Percentiles rank a stretch among this genome's conserved stretches.
phyloP scores from a whole-genome alignment of 2,888 invertebrate genomes.

The Zonitis immaculata region DNA sequence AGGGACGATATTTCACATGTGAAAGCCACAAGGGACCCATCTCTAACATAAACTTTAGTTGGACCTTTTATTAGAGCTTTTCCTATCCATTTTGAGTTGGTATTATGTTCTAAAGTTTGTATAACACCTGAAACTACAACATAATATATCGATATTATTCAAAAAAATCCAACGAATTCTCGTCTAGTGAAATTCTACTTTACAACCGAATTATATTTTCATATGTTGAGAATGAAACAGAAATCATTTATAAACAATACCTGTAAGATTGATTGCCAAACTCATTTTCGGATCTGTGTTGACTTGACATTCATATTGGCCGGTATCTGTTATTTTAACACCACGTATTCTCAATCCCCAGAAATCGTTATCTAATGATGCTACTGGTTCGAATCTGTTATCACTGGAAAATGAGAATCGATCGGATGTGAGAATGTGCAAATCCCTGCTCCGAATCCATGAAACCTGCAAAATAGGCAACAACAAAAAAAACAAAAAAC shows the following conservation, averaged over 20 bases:
- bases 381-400: slow-evolving; percentile 58
- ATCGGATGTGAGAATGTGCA: slow-evolving; percentile 66
- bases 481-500: slow-evolving; percentile 39
- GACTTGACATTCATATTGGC: slow-evolving; percentile 70
- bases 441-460: slow-evolving; percentile 67
- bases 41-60: slow-evolving; percentile 52
- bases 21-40: slow-evolving; percentile 54
- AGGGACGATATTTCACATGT: slow-evolving; percentile 53
- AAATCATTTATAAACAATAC: too few species aligned
- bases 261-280: slow-evolving; percentile 58
- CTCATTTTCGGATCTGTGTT: slow-evolving; percentile 73
- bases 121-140: slow-evolving; percentile 19
- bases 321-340: slow-evolving; percentile 58
- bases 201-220: too few species aligned
- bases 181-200: too few species aligned
- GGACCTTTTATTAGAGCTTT: slow-evolving; percentile 54
- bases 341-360: slow-evolving; percentile 59
- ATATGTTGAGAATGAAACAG: too few species aligned
- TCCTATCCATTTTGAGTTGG: slow-evolving; percentile 34
- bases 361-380: slow-evolving; percentile 50
- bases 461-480: too few species aligned
- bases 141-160: slow-evolving; percentile 1
- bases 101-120: background rate
- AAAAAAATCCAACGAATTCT: too few species aligned
- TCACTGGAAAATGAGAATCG: slow-evolving; percentile 64